Base-by-base conservation (phyloP, 2,113 vertebrate genomes). In the Numida meleagris region DNA sequence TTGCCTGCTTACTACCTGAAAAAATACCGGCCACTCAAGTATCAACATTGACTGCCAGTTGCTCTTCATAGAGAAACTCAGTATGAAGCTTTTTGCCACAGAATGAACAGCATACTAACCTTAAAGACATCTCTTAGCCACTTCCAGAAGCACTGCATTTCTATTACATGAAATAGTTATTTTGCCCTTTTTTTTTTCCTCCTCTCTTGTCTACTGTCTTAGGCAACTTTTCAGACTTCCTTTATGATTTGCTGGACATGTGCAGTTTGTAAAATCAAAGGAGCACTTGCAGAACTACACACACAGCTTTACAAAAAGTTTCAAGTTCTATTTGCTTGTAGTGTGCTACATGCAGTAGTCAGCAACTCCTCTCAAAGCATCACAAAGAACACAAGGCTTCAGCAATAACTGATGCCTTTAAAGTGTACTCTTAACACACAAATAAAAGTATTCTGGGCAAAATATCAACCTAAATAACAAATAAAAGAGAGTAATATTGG, bases 341-440 rank as follows among this genome's bases (percentile, higher is more conserved):
- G 10, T 13, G 7, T 63, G 10, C 3, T 85, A 48, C 59, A 9
- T 14, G 3, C 16, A 57, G 16, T 33, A 38, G 25, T 50, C 43
- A 61, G 27, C 21, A 82, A 11, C 17, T 72, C 36, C 15, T 74
- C 43, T 40, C 15, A 33, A 34, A 31, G 12, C 57, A 50, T 14
- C 40, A 8, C 9, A 11, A 50, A 0, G 1, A 75, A 46, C 2
- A 1, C 24, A 43, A 5, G 29, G 19, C 1, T 0, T 18, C 10
- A 66, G 9, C 29, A 67, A 3, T 15, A 25, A 6, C 16, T 10
- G 14, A 27, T 58, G 62, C 4, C 24, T 53, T 75, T 70, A 46
- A 53, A 18, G 4, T 0, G 10, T 48, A 24, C 14, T 25, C 20
- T 70, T 42, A 23, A 12, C 4, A 6, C 14, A 70, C 21, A 76